Base-by-base conservation (phyloP, 2,888 invertebrate species). In the Mimachlamys varia region DNA sequence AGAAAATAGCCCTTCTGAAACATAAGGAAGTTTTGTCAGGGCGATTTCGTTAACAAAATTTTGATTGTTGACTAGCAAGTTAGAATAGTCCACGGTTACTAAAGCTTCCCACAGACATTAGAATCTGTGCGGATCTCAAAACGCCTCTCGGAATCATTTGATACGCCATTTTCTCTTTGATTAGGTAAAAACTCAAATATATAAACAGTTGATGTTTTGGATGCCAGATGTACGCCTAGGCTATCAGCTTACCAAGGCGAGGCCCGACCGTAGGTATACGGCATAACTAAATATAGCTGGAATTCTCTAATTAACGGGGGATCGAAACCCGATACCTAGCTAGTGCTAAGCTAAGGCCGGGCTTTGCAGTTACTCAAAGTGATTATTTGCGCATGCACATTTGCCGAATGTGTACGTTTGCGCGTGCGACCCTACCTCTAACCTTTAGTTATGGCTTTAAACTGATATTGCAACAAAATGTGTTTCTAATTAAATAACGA, bases 131-230 rank as follows among this genome's bases (percentile, higher is more conserved):
- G n/a, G 19, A 22, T 58, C 58, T 58, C 58, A 58, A 58, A 33
- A 76, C 4, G 12, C 12, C 76, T 33, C 76, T 33, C 13, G 33
- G 27, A 76, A 76, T 33, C 12, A 76, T 76, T 33, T 76, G 76
- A 76, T 76, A 76, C 76, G 27, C 76, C 19, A 76, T 33, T 1
- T 22, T 33, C 76, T 33, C 76, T 76, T 76, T 76, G 76, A 76
- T 76, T 76, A 76, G 76, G 76, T 76, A 76, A 76, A 76, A 76
- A 76, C 76, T 76, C 76, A 76, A 76, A 76, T 76, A 76, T 17
- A 76, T 76, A 76, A 76, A 76, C 76, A 76, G 76, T 76, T 76
- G 76, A 76, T 76, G 76, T 76, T 76, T 76, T 19, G 76, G 76
- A 76, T 76, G 27, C 76, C 76, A 76, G 76, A 76, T 76, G 76